Percentiles rank a stretch among this genome's conserved stretches.
Conservation (phyloP, 2,113 vertebrate genomes). For the Bostrychus sinensis region DNA sequence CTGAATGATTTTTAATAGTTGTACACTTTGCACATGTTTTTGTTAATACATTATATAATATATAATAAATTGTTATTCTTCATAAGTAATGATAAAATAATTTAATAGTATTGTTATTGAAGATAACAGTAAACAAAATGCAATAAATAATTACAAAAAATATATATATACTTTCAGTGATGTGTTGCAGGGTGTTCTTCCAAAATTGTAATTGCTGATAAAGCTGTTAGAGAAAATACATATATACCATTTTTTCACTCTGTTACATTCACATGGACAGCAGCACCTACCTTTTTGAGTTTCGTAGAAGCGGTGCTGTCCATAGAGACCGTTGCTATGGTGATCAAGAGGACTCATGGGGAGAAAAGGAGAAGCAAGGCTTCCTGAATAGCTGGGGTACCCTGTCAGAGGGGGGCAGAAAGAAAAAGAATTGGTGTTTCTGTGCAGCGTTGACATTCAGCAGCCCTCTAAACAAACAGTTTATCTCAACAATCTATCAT, state of each 20-base stretch:
- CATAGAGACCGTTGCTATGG: constrained; percentile 93
- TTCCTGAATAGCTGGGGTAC: constrained; percentile 95
- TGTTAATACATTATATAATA: no score
- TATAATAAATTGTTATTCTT: no score
- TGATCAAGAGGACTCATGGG: constrained; percentile 98
- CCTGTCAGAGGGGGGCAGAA: constrained; percentile 77
- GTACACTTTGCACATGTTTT: no score
- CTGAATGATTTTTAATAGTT: not conserved
- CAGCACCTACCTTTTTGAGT: constrained; percentile 87
- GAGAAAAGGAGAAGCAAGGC: constrained; percentile 94
- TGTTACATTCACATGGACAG: constrained; percentile 38
- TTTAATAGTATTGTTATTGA: no score
- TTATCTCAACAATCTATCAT: constrained; percentile 68
- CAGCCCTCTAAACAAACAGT: constrained; percentile 71
- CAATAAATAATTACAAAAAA: not conserved
- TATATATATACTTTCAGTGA: no score
- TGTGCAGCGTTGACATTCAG: constrained; percentile 63
- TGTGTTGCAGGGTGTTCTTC: constrained; percentile 13
- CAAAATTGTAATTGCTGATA: constrained; percentile 35
- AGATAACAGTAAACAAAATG: no score
- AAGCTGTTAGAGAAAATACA: constrained; percentile 24
- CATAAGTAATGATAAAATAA: no score
- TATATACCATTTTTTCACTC: constrained; percentile 11
- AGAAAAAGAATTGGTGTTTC: constrained; percentile 65
- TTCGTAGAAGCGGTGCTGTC: constrained; percentile 97